phyloP scores from a whole-genome alignment of 2,113 vertebrate genomes.

The Verasper variegatus region DNA sequence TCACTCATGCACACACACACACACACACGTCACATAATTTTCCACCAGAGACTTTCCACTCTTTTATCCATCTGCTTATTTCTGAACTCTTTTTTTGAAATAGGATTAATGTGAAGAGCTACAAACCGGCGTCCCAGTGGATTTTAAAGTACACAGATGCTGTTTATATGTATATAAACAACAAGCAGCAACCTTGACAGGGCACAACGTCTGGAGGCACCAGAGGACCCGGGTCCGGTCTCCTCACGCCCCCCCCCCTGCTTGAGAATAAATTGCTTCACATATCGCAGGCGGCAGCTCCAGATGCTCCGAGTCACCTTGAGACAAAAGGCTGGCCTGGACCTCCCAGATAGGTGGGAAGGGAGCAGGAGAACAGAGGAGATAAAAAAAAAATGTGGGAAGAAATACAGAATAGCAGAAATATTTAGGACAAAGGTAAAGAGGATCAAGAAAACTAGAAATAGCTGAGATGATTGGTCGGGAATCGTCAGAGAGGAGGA shows the following conservation, averaged over 20 bases:
- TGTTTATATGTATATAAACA: constrained; percentile 19
- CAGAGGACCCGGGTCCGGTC: constrained; percentile 50
- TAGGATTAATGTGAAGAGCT: constrained; percentile 1
- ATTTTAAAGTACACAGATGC: constrained; percentile 6
- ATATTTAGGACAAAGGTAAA: constrained; percentile 21
- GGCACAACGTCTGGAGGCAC: constrained; percentile 52
- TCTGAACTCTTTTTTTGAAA: constrained; percentile 21
- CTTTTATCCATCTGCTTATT: constrained; percentile 20
- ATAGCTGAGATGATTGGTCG: constrained; percentile 16
- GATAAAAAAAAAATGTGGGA: background rate
- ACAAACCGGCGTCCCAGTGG: background rate
- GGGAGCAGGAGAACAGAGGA: background rate
- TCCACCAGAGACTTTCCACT: constrained; percentile 14
- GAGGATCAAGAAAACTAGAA: background rate
- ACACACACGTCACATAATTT: constrained; percentile 27
- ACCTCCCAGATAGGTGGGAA: constrained; percentile 23
- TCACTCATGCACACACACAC: constrained; percentile 11
- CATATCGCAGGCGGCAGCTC: constrained; percentile 53
- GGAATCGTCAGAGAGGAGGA: constrained; percentile 4
- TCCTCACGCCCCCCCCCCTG: constrained; percentile 61
- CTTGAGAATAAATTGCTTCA: constrained; percentile 68
- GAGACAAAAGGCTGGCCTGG: constrained; percentile 65
- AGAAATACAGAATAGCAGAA: background rate
- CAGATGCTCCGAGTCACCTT: constrained; percentile 80
- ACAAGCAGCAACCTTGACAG: constrained; percentile 54